Evolutionary conservation across 92 coral and sea anemone genomes (phyloP).

Genomic region (Porites evermanni): DNA sequence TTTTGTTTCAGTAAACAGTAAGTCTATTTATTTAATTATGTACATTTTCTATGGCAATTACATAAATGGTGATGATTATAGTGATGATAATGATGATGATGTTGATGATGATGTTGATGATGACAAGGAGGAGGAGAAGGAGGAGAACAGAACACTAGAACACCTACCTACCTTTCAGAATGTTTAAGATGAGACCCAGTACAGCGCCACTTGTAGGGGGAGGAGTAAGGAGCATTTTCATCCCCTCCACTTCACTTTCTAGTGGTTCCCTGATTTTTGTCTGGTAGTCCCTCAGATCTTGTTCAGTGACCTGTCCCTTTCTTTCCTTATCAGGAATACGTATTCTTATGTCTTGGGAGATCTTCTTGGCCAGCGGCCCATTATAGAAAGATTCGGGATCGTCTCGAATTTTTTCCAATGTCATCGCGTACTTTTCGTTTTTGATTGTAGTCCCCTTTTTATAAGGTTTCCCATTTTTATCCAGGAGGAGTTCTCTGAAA

Average conservation of each 20-base stretch:
- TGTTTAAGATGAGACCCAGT: constrained; percentile 80
- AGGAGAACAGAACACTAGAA: not conserved
- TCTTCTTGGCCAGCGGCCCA: constrained; percentile 71
- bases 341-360: constrained; percentile 60
- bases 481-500: constrained; percentile 70
- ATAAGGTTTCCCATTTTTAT: constrained; percentile 45
- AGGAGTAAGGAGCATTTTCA: constrained; percentile 79
- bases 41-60: too few relatives aligned
- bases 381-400: constrained; percentile 80
- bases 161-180: constrained; percentile 68
- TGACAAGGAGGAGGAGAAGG: too few relatives aligned
- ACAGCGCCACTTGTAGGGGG: constrained; percentile 93
- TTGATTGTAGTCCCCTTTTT: constrained; percentile 59
- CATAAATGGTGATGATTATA: too few relatives aligned
- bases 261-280: constrained; percentile 30
- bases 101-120: too few relatives aligned
- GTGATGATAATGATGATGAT: too few relatives aligned
- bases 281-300: constrained; percentile 68
- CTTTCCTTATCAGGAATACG: not conserved
- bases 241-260: constrained; percentile 40
- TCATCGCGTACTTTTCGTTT: constrained; percentile 74
- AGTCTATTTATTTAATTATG: too few relatives aligned
- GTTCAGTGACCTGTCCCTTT: constrained; percentile 58
- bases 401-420: constrained; percentile 71
- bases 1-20: too few relatives aligned